These are phyloP conservation scores for Notolabrus celidotus DNA, from an alignment of 2,797 vertebrate genomes.

Conservation along the genomic window DNA sequence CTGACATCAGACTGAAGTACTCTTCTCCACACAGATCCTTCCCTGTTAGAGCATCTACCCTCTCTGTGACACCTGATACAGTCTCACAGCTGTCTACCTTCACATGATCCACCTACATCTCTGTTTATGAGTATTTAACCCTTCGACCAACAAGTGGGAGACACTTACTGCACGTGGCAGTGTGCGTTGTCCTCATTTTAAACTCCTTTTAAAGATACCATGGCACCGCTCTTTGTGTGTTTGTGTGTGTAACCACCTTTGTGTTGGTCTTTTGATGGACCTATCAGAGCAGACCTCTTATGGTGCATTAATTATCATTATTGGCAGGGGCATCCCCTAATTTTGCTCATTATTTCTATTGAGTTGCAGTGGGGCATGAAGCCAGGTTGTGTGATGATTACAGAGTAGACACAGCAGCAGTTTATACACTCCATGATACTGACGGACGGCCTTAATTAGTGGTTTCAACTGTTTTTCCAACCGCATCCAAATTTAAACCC, in stretches of 20 bases:
- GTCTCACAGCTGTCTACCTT: conserved; percentile 6
- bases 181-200: conserved; percentile 41
- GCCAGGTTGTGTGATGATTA: conserved; percentile 68
- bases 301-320: conserved; percentile 63
- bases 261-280: conserved; percentile 34
- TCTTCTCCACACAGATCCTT: conserved; percentile 61
- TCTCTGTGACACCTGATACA: conserved; percentile 55
- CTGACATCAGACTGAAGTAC: neutral
- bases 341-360: conserved; percentile 72
- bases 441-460: conserved; percentile 62
- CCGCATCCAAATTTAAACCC: conserved; percentile 50
- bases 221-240: neutral
- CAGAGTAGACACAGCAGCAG: conserved; percentile 56
- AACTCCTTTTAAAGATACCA: conserved; percentile 16
- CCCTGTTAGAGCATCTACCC: conserved; percentile 60
- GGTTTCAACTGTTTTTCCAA: conserved; percentile 55
- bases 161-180: neutral
- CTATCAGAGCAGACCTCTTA: conserved; percentile 49
- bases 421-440: conserved; percentile 56
- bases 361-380: conserved; percentile 53
- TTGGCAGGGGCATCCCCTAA: conserved; percentile 58
- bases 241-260: conserved; percentile 29
- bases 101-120: neutral
- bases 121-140: conserved; percentile 49
- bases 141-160: conserved; percentile 10